A percentile compares a stretch with the other conserved stretches of the same genome.
Conservation (phyloP, 2,888 invertebrate genomes). For the Automeris io region DNA sequence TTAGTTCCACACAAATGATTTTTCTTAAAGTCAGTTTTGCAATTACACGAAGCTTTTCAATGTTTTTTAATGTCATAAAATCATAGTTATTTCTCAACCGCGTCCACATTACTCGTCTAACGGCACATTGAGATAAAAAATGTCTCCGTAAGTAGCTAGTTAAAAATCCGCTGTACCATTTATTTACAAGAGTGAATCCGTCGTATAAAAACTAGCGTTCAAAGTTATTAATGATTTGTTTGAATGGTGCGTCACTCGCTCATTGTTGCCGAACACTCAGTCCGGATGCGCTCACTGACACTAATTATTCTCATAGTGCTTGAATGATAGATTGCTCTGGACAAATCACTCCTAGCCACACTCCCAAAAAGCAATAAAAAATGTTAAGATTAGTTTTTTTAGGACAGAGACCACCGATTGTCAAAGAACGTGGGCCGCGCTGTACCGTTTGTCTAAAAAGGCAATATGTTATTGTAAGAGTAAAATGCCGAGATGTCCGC, state of each 20-base stretch:
- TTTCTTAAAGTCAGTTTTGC: not conserved
- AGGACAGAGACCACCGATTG: constrained; percentile 48
- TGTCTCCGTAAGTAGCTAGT: constrained; percentile 72
- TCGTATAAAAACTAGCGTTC: constrained; percentile 71
- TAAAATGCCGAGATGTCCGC: constrained; percentile 36
- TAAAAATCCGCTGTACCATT: constrained; percentile 69
- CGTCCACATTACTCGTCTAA: constrained; percentile 45
- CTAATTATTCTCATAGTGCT: constrained; percentile 75
- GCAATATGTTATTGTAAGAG: constrained; percentile 54
- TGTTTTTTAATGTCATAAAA: no score
- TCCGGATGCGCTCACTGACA: constrained; percentile 73
- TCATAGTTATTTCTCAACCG: constrained; percentile 15
- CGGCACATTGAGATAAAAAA: constrained; percentile 53
- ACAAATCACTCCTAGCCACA: constrained; percentile 71
- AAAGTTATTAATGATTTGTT: constrained; percentile 75
- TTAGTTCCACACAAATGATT: not conserved
- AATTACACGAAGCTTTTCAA: not conserved
- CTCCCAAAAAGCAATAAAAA: constrained; percentile 62
- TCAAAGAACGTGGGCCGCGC: constrained; percentile 50
- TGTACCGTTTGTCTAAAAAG: constrained; percentile 49
- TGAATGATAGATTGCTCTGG: constrained; percentile 74
- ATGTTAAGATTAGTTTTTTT: constrained; percentile 59
- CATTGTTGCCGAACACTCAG: constrained; percentile 66
- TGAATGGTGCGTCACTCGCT: constrained; percentile 69
- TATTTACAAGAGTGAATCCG: constrained; percentile 71